Conservation (phyloP, 2,113 vertebrate genomes). For the Chinchilla lanigera region DNA sequence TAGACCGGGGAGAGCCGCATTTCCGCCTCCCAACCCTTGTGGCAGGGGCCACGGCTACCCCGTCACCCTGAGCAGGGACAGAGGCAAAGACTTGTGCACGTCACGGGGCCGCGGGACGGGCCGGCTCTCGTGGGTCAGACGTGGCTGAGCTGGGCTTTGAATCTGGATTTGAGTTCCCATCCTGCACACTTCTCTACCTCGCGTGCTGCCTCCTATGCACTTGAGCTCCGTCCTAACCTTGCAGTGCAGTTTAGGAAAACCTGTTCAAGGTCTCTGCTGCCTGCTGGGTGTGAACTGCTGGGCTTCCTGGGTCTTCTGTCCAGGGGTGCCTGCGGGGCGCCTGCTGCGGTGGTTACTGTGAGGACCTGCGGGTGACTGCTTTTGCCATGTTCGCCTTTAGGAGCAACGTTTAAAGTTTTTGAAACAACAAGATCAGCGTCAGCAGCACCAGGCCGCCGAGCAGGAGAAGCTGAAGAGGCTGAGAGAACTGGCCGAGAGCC, state of each 20-base stretch:
- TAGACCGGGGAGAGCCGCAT: background rate
- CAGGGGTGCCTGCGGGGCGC: background rate
- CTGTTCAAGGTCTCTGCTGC: background rate
- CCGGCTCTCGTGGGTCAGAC: background rate
- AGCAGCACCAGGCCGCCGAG: conserved; percentile 94
- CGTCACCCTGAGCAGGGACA: background rate
- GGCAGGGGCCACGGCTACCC: background rate
- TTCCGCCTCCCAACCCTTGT: background rate
- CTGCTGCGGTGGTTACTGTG: background rate
- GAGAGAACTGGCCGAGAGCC: conserved; percentile 95
- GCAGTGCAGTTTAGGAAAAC: background rate
- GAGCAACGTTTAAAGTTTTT: conserved; percentile 95
- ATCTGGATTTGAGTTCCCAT: background rate
- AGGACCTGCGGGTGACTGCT: background rate
- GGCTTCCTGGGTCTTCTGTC: background rate
- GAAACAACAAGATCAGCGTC: conserved; percentile 96
- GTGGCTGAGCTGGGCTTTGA: background rate
- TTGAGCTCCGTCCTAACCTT: background rate
- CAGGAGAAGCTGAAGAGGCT: conserved; percentile 96
- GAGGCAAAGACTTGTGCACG: background rate
- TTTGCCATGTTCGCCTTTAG: conserved; percentile 79
- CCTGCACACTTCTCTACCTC: background rate
- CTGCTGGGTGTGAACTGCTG: background rate
- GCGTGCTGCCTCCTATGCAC: background rate
- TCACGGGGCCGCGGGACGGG: background rate